Evolutionary conservation across 2,888 invertebrate species (phyloP).

Genomic region (Sericinus montela): DNA sequence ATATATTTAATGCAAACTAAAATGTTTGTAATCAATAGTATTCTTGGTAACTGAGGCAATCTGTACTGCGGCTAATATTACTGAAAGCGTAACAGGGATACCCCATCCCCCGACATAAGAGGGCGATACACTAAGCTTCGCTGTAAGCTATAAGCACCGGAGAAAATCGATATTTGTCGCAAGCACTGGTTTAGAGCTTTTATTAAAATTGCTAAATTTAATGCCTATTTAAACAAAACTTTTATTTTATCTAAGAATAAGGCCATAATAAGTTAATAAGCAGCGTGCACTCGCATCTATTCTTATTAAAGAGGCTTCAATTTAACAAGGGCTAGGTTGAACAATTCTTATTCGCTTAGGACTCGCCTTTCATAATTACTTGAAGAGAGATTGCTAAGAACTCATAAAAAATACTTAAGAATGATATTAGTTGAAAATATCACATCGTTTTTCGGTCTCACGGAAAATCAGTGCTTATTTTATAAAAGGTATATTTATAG

Average conservation of each 20-base stretch:
- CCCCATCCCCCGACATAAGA: neutral
- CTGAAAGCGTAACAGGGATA: neutral
- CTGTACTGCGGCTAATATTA: neutral
- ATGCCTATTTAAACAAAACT: too few species aligned
- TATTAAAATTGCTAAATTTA: neutral
- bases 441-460: too few species aligned
- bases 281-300: neutral
- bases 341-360: conserved; percentile 10
- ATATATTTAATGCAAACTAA: too few species aligned
- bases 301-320: conserved; percentile 11
- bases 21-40: too few species aligned
- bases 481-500: too few species aligned
- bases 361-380: conserved; percentile 7
- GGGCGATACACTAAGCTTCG: conserved; percentile 7
- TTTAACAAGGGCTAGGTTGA: conserved; percentile 9
- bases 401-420: neutral
- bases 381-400: conserved; percentile 7
- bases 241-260: neutral
- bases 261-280: conserved; percentile 12
- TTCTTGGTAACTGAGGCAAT: too few species aligned
- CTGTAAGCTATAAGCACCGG: conserved; percentile 6
- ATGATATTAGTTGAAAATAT: neutral
- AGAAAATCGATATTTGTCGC: conserved; percentile 10
- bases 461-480: too few species aligned
- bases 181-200: conserved; percentile 6